Base-by-base conservation (phyloP, 2,113 vertebrate species). In the Vicugna pacos region DNA sequence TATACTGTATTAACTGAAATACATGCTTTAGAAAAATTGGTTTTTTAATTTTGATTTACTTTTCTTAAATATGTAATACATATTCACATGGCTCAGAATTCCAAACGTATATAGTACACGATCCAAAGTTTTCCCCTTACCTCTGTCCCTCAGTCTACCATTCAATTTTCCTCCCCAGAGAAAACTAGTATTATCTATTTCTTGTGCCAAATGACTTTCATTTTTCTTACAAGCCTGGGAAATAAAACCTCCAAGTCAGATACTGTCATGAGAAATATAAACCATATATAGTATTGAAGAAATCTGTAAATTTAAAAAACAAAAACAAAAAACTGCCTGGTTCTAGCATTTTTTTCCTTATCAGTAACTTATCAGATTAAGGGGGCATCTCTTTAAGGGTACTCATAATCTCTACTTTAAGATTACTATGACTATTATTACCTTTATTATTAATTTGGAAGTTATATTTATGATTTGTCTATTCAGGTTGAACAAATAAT, bases 231-330 rank as follows among this genome's bases (percentile, higher is more conserved):
- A 85, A 56, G 14, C 76, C n/a, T 75, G 48, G 80, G n/a, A 84
- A 84, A 93, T 84, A 85, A 76, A 65, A 84, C 76, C 69, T 92
- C 58, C 46, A 65, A 65, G 46, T 30, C 65, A 80, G 42, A 62
- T 32, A 70, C 32, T 62, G 42, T 42, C 24, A 80, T 30, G n/a
- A 46, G 30, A 86, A 85, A 81, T 48, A 65, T 15, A 73, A 87
- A 81, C 16, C 54, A 54, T 7, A 48, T 5, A 14, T 28, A 81
- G 26, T 64, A 69, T 62, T 24, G n/a, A 58, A 3, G 22, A 70
- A 81, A 70, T 72, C 87, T 56, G 30, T 52, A 77, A 93, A 52
- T 72, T 72, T 3, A 15, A 64, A 58, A 84, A 46, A 48, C 17
- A 38, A 38, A 38, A 38, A 38, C 3, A 15, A 64, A 58, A 84